Percentiles rank a stretch among this genome's conserved stretches.
Evolutionary conservation across 1,140 invertebrate genomes (phyloP).

Genomic region (Bactericera cockerelli): DNA sequence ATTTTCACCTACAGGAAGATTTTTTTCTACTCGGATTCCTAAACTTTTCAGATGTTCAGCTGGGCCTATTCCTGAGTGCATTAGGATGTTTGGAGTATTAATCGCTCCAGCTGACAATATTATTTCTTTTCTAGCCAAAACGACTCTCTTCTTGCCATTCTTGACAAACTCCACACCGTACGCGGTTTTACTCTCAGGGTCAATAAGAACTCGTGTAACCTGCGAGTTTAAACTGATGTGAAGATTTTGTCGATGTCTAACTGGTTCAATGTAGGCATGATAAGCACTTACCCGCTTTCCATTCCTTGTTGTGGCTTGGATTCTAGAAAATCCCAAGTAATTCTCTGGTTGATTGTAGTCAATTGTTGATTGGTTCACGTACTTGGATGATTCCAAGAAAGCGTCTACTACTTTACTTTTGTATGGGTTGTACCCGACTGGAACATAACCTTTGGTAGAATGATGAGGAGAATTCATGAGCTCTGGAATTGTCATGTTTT

Average conservation of each 20-base stretch:
- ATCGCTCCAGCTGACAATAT: constrained; percentile 42
- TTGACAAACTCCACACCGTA: constrained; percentile 44
- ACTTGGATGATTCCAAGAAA: constrained; percentile 44
- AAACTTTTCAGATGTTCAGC: constrained; percentile 32
- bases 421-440: constrained; percentile 31
- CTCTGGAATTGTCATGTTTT: constrained; percentile 36
- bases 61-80: constrained; percentile 51
- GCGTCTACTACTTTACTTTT: constrained; percentile 36
- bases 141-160: constrained; percentile 25
- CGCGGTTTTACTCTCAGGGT: constrained; percentile 42
- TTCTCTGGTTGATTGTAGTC: constrained; percentile 47
- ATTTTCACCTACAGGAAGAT: constrained; percentile 62
- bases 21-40: constrained; percentile 37
- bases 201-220: constrained; percentile 52
- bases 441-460: constrained; percentile 36
- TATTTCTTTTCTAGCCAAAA: constrained; percentile 38
- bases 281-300: constrained; percentile 38
- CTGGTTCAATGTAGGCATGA: constrained; percentile 36
- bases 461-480: constrained; percentile 32
- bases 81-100: constrained; percentile 42
- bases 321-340: constrained; percentile 33
- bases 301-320: constrained; percentile 31
- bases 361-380: constrained; percentile 38
- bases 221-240: constrained; percentile 37
- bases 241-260: constrained; percentile 43